Evolutionary conservation across 2,113 vertebrate species (phyloP).

Genomic region (Psilopsiagon aymara): DNA sequence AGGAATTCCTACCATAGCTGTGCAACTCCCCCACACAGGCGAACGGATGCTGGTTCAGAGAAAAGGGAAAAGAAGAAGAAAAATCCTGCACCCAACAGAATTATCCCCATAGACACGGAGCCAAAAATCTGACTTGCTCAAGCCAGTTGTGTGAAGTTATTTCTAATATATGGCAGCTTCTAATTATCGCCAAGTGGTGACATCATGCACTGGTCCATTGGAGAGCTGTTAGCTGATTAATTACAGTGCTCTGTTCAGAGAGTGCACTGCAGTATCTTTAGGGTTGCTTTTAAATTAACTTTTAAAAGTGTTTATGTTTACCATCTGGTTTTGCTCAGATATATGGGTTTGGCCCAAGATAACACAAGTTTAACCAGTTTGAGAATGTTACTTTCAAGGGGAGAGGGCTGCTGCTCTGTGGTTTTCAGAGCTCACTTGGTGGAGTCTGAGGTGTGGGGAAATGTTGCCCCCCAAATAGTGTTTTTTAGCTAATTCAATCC

Average conservation of each 20-base stretch:
- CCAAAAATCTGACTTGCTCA: constrained; percentile 1
- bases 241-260: constrained; percentile 49
- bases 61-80: neutral
- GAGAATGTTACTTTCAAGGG: neutral
- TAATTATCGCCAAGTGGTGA: constrained; percentile 67
- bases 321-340: constrained; percentile 72
- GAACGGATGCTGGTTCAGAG: neutral
- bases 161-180: constrained; percentile 44
- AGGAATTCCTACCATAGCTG: constrained; percentile 2
- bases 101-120: neutral
- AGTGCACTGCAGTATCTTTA: constrained; percentile 63
- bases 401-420: neutral
- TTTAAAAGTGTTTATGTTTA: constrained; percentile 71
- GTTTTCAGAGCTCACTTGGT: neutral
- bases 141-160: constrained; percentile 18
- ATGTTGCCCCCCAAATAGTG: neutral
- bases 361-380: constrained; percentile 29
- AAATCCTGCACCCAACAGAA: neutral
- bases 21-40: neutral
- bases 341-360: constrained; percentile 53
- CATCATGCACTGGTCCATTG: constrained; percentile 32
- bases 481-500: neutral
- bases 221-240: constrained; percentile 69
- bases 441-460: neutral
- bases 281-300: constrained; percentile 74